Evolutionary conservation across 2,888 invertebrate species (phyloP).

Genomic region (Pollenia griseotomentosa): DNA sequence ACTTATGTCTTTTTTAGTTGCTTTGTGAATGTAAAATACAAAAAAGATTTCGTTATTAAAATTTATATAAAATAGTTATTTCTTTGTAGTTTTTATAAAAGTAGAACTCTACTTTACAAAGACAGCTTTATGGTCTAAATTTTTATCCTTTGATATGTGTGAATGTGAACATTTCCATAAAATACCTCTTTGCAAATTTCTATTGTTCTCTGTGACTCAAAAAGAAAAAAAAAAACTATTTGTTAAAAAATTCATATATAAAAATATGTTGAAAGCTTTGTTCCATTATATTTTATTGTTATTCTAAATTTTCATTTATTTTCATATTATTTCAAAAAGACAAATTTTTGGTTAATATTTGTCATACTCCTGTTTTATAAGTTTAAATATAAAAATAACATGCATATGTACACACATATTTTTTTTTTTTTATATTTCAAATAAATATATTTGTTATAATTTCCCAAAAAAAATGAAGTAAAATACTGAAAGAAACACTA

Average conservation of each 20-base stretch:
- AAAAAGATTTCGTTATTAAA: too few species aligned
- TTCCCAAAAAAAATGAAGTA: not conserved
- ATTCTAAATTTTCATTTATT: slow-evolving; percentile 48
- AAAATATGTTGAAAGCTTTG: slow-evolving; percentile 59
- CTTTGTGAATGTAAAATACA: not conserved
- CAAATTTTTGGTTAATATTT: slow-evolving; percentile 47
- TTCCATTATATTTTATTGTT: slow-evolving; percentile 52
- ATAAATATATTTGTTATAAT: not conserved
- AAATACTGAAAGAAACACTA: slow-evolving; percentile 56
- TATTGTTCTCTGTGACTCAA: slow-evolving; percentile 22
- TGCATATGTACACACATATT: not conserved
- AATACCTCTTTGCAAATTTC: slow-evolving; percentile 1
- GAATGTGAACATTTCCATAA: not conserved
- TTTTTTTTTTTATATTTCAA: slow-evolving; percentile 5
- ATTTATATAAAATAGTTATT: not conserved
- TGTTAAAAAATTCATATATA: slow-evolving; percentile 24
- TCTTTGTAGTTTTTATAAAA: not conserved
- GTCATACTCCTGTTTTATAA: not conserved
- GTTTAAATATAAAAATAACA: not conserved
- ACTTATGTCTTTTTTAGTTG: not conserved
- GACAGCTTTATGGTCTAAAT: not conserved
- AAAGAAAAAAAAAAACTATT: not conserved
- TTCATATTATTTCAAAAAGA: slow-evolving; percentile 26
- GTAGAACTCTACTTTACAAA: not conserved
- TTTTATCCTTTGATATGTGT: slow-evolving; percentile 2